Percentiles rank a stretch among this genome's conserved stretches.
Conservation (phyloP, 2,797 vertebrate species). For the Tenualosa thibaudeaui region DNA sequence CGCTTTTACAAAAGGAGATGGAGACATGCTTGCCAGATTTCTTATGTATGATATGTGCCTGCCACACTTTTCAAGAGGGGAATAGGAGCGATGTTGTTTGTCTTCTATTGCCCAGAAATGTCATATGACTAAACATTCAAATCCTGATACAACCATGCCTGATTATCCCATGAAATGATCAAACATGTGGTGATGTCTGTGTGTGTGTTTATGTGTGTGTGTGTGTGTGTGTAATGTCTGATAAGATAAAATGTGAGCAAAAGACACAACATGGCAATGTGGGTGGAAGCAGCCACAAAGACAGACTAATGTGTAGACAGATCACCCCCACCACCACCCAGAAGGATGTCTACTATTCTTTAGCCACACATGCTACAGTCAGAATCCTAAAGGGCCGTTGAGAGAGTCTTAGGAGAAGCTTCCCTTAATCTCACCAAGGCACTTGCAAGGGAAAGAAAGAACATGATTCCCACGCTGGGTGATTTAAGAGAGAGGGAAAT, state of each 20-base stretch:
- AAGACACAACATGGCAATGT: background rate
- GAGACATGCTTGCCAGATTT: background rate
- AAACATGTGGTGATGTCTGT: background rate
- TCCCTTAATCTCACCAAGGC: conserved; percentile 2
- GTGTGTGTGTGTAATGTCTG: background rate
- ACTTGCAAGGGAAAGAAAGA: background rate
- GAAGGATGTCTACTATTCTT: background rate
- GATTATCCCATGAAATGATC: conserved; percentile 5
- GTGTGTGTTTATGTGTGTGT: background rate
- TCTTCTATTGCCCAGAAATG: background rate
- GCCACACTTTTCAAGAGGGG: background rate
- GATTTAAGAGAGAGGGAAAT: conserved; percentile 31
- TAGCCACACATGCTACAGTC: background rate
- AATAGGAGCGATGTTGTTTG: background rate
- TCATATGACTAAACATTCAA: background rate
- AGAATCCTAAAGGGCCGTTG: background rate
- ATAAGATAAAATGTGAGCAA: background rate
- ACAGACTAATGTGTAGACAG: background rate
- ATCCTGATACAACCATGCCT: background rate
- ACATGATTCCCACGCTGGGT: background rate
- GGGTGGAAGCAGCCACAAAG: background rate
- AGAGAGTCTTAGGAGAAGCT: background rate
- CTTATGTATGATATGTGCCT: background rate
- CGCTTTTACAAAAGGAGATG: background rate
- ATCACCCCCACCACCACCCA: background rate